Conservation (phyloP, 2,797 vertebrate genomes). For the Coracias cyanogaster region DNA sequence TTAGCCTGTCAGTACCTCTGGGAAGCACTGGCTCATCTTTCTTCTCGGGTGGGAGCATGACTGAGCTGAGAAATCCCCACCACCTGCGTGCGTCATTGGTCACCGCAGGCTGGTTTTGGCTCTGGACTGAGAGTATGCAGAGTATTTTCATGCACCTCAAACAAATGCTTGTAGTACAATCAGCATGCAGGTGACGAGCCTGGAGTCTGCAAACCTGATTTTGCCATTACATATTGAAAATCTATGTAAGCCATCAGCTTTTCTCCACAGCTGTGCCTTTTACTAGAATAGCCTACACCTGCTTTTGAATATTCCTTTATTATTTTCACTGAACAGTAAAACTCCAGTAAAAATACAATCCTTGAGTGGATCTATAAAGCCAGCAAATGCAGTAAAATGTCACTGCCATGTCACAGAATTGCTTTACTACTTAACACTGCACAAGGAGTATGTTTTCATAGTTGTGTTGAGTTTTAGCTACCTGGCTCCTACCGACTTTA, state of each 20-base stretch:
- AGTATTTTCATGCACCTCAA: neutral
- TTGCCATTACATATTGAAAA: constrained; percentile 8
- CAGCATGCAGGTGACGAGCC: neutral
- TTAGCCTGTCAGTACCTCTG: neutral
- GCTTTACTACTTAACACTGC: constrained; percentile 78
- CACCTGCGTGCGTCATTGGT: fast-evolving
- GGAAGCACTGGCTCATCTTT: neutral
- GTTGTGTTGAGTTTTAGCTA: constrained; percentile 79
- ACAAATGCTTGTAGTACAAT: neutral
- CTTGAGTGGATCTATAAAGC: constrained; percentile 68
- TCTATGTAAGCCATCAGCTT: neutral
- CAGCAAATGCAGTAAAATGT: constrained; percentile 71
- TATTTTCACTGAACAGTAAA: constrained; percentile 71
- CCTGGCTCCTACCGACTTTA: constrained; percentile 81
- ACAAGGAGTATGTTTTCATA: constrained; percentile 79
- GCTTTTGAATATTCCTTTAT: constrained; percentile 54
- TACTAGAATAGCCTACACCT: constrained; percentile 51
- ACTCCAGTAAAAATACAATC: constrained; percentile 73
- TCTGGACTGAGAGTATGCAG: neutral
- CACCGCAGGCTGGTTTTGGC: neutral
- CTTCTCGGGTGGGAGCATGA: neutral
- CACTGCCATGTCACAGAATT: constrained; percentile 65
- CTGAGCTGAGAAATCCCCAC: neutral
- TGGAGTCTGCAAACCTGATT: neutral
- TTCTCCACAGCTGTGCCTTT: constrained; percentile 38